Conservation (phyloP, 2,113 vertebrate genomes). For the human region GRCh38 chr20:7397501-7398000, state of each 20-base stretch:
- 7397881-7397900: not conserved
- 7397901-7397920: not conserved
- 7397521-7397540: not conserved
- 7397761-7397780: not conserved
- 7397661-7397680: not conserved
- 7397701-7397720: not conserved
- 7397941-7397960: not conserved
- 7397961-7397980: not conserved
- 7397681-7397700: not conserved
- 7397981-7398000: not conserved
- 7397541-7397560: not conserved
- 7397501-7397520: not conserved
- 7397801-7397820: not conserved
- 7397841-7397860: not conserved
- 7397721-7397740: not conserved
- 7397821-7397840: not conserved
- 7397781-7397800: not conserved
- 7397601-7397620: not conserved
- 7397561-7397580: not conserved
- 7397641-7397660: not conserved
- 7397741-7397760: not conserved
- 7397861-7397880: not conserved
- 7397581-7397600: not conserved
- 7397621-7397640: not conserved
- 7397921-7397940: not conserved